A percentile compares a stretch with the other conserved stretches of the same genome.
These are phyloP conservation scores for Epicauta chinensis DNA, from an alignment of 1,140 invertebrate genomes.

Conservation along the genomic window DNA sequence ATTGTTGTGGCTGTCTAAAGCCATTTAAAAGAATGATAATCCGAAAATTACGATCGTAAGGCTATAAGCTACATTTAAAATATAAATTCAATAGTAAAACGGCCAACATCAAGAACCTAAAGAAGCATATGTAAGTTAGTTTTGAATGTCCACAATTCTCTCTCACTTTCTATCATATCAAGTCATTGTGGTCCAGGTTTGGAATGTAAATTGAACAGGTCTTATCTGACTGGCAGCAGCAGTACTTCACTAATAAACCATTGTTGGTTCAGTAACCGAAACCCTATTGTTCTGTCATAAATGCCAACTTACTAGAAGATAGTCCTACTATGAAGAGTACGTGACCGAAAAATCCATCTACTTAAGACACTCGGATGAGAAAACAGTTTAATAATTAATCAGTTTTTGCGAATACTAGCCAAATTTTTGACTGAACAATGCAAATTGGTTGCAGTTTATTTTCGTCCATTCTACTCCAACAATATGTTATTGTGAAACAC, in stretches of 20 bases:
- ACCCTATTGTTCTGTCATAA: conserved; percentile 35
- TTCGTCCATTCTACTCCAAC: conserved; percentile 5
- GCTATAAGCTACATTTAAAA: no score
- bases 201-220: conserved; percentile 40
- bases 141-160: no score
- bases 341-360: no score
- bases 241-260: conserved; percentile 39
- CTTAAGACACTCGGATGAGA: no score
- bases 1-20: conserved; percentile 19
- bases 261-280: conserved; percentile 38
- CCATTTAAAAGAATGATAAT: conserved; percentile 23
- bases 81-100: no score
- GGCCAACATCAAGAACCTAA: conserved; percentile 1
- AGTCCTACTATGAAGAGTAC: no score
- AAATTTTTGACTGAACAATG: conserved; percentile 5
- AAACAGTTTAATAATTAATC: no score
- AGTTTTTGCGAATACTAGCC: no score
- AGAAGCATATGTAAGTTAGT: conserved; percentile 13
- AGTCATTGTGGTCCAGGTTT: conserved; percentile 34
- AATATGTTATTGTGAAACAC: neutral
- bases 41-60: conserved; percentile 20
- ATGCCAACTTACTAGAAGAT: conserved; percentile 19
- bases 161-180: conserved; percentile 31
- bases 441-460: conserved; percentile 13
- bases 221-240: conserved; percentile 36